These are phyloP conservation scores for Pionites leucogaster DNA, from an alignment of 2,113 vertebrate species.

Conservation along the genomic window DNA sequence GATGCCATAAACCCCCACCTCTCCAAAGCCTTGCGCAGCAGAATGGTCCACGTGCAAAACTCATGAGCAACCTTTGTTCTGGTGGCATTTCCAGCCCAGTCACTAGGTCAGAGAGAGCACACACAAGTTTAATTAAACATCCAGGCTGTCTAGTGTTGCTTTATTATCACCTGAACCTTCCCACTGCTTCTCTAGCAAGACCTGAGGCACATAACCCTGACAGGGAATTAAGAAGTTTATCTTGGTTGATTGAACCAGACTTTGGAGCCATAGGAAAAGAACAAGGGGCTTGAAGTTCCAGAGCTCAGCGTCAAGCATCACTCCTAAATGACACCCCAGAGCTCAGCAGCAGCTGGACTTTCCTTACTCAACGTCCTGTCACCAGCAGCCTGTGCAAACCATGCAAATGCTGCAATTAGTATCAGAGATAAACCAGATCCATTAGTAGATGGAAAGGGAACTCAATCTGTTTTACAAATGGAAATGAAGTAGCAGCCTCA, in stretches of 20 bases:
- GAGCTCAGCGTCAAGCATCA: background rate
- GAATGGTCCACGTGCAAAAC: background rate
- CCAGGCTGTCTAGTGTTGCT: slow-evolving; percentile 37
- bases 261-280: slow-evolving; percentile 13
- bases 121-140: slow-evolving; percentile 36
- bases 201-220: background rate
- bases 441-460: slow-evolving; percentile 60
- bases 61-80: slow-evolving; percentile 20
- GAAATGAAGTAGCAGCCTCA: slow-evolving; percentile 69
- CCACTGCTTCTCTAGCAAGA: slow-evolving; percentile 30
- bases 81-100: slow-evolving; percentile 37
- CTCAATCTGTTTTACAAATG: slow-evolving; percentile 72
- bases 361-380: slow-evolving; percentile 26
- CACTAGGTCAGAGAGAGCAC: background rate
- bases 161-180: slow-evolving; percentile 55
- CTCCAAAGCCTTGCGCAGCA: background rate
- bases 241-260: slow-evolving; percentile 52
- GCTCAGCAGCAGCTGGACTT: slow-evolving; percentile 49
- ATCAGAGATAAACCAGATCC: slow-evolving; percentile 65
- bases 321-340: background rate
- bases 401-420: slow-evolving; percentile 66
- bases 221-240: slow-evolving; percentile 33
- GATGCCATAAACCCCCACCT: background rate
- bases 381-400: slow-evolving; percentile 30
- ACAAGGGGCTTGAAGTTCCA: background rate